Base-by-base conservation (phyloP, 2,797 vertebrate genomes). In the Cossypha caffra region DNA sequence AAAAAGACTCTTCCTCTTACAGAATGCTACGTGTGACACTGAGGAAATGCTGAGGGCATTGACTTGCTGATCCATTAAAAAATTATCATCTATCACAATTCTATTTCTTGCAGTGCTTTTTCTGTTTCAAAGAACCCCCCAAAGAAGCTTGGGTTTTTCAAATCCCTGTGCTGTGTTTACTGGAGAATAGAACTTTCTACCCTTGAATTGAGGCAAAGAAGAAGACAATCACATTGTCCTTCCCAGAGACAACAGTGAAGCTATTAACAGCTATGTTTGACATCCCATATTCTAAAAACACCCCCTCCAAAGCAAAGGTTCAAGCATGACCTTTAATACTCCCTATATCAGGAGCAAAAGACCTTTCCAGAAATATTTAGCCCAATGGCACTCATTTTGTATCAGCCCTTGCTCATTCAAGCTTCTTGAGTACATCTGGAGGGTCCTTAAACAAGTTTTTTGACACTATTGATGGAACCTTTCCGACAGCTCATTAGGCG, bases 401-500 rank as follows among this genome's bases (percentile, higher is more conserved):
- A 48, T 68, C 67, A 91, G 75, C 25, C 57, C 28, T 72, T 74
- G 57, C 50, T 92, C 80, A 62, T 25, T 92, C 84, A 51, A 87
- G 57, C 88, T 96, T 74, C 90, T 91, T 75, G 78, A 83, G 75
- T 47, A 51, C 0, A 13, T 93, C 92, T 95, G 75, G 68, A 93
- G 89, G 88, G 68, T 92, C 61, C 84, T 96, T 93, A 74, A 80
- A 82, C 45, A 86, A 79, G 14, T 68, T 92, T 93, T 90, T 76
- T 74, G 50, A 86, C 78, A 42, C 90, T 77, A 23, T 64, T 94
- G 84, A 96, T 91, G 62, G 75, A 91, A 89, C n/a, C 31, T 80
- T 92, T 89, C 95, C 1, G 42, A 92, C 81, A 94, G 92, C 81
- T 96, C 72, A 75, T 96, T 93, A 96, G 64, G 78, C 2, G 1